Evolutionary conservation across 2,888 invertebrate species (phyloP).

Genomic region (Habroteleia sp.): DNA sequence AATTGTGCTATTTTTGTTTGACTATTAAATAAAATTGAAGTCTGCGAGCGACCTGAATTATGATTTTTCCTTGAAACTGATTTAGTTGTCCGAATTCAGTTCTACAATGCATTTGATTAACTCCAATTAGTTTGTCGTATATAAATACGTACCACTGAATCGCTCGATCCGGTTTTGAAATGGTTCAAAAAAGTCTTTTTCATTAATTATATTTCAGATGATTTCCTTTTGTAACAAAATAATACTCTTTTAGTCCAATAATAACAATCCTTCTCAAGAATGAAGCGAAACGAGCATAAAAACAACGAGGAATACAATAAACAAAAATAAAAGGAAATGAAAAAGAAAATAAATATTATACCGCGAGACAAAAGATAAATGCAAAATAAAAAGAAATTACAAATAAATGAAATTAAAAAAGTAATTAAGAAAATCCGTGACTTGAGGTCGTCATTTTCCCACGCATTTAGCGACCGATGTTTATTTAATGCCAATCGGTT

Average conservation of each 20-base stretch:
- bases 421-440: not conserved
- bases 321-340: too few relatives aligned
- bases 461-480: conserved; percentile 26
- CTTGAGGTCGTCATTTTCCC: conserved; percentile 28
- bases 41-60: conserved; percentile 10
- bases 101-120: conserved; percentile 6
- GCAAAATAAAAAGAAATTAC: too few relatives aligned
- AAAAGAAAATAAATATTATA: too few relatives aligned
- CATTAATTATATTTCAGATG: too few relatives aligned
- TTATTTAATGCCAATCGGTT: conserved; percentile 32
- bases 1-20: conserved; percentile 33
- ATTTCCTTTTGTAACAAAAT: too few relatives aligned
- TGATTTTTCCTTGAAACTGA: conserved; percentile 19
- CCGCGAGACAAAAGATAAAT: too few relatives aligned
- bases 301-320: too few relatives aligned
- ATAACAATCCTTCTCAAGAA: too few relatives aligned
- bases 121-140: not conserved
- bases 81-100: conserved; percentile 1
- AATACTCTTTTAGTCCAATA: too few relatives aligned
- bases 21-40: conserved; percentile 38
- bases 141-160: not conserved
- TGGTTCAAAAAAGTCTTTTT: not conserved
- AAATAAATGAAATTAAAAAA: not conserved
- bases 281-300: too few relatives aligned
- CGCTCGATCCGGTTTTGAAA: too few relatives aligned